phyloP scores from a whole-genome alignment of 2,113 vertebrate species.

The Leucosticte australis region DNA sequence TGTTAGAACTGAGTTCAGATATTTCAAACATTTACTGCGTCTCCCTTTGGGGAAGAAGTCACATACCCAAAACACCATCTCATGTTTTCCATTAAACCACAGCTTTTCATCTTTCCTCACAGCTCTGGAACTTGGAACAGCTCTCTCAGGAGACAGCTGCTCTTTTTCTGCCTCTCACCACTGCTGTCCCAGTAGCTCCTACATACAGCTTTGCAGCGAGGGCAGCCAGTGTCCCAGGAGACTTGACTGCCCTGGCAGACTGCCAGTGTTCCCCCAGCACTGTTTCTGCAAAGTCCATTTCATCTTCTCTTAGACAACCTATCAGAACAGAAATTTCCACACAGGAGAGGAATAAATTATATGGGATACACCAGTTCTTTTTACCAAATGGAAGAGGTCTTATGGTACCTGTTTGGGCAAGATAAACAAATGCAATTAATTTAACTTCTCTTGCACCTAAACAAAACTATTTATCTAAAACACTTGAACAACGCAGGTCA shows the following conservation, averaged over 20 bases:
- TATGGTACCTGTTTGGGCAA: background rate
- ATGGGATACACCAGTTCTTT: background rate
- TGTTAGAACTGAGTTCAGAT: background rate
- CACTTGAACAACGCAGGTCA: background rate
- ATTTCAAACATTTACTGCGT: background rate
- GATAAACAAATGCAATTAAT: background rate
- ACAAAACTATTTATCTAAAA: background rate
- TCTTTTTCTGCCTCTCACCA: background rate
- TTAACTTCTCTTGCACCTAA: background rate
- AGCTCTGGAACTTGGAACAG: background rate
- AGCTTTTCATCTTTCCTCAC: background rate
- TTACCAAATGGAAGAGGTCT: background rate
- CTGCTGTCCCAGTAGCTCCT: background rate
- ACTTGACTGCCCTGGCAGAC: background rate
- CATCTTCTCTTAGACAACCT: background rate
- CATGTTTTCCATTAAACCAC: background rate
- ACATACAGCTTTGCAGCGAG: rapidly evolving
- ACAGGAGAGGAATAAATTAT: background rate
- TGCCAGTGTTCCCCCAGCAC: background rate
- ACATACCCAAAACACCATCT: background rate
- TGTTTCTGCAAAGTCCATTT: background rate
- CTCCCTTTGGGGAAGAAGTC: background rate
- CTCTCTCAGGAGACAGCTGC: background rate
- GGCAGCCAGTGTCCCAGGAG: background rate
- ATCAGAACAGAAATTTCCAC: background rate